Evolutionary conservation across 2,113 vertebrate species (phyloP).

Genomic region (Manacus vitellinus): DNA sequence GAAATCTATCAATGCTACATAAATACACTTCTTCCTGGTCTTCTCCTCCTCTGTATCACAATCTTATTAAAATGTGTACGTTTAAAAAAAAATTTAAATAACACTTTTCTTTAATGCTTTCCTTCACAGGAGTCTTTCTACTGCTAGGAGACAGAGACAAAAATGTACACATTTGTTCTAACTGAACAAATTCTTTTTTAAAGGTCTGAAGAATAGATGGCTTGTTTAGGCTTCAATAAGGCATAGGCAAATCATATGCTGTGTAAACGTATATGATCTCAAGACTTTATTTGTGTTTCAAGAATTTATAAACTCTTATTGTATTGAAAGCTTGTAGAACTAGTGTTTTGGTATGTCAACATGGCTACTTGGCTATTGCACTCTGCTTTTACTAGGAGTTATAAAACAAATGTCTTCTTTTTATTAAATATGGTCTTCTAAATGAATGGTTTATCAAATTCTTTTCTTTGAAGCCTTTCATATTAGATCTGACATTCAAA

Average conservation of each 20-base stretch:
- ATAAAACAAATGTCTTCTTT: background rate
- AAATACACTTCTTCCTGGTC: background rate
- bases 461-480: background rate
- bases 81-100: background rate
- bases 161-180: background rate
- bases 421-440: background rate
- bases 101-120: background rate
- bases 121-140: background rate
- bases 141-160: background rate
- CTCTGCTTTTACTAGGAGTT: background rate
- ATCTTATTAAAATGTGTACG: background rate
- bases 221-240: background rate
- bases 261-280: background rate
- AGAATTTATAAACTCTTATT: background rate
- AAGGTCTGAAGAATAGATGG: background rate
- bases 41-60: background rate
- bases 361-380: background rate
- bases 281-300: background rate
- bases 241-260: background rate
- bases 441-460: background rate
- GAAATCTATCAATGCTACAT: background rate
- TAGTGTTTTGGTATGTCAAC: background rate
- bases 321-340: background rate
- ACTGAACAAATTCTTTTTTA: background rate
- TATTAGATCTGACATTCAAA: background rate